phyloP scores from a whole-genome alignment of 1,140 invertebrate species.

The Drosophila aff. region DNA sequence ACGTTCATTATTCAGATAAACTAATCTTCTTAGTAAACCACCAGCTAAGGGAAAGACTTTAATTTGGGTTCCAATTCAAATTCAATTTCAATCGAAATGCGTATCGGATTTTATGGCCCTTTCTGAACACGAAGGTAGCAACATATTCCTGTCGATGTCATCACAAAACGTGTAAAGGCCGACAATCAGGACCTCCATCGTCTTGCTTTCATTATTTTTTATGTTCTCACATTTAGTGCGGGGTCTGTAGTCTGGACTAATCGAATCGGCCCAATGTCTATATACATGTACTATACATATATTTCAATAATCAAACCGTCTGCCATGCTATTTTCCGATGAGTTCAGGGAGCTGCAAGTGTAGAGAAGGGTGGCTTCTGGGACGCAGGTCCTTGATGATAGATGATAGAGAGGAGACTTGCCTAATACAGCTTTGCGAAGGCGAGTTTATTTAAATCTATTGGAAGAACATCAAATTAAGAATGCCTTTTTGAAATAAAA shows the following conservation, averaged over 20 bases:
- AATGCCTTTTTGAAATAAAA: background rate
- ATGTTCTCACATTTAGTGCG: constrained; percentile 59
- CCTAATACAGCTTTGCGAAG: background rate
- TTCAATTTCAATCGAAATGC: constrained; percentile 1
- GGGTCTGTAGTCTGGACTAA: constrained; percentile 26
- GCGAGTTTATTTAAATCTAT: background rate
- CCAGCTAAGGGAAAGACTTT: no score
- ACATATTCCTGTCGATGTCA: constrained; percentile 1
- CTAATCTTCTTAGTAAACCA: no score
- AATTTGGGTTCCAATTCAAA: background rate
- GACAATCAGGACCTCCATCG: constrained; percentile 10
- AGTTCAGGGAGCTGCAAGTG: background rate
- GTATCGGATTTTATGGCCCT: constrained; percentile 1
- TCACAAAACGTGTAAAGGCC: background rate
- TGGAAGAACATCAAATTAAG: background rate
- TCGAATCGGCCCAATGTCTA: constrained; percentile 43
- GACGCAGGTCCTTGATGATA: background rate
- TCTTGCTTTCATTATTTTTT: constrained; percentile 69
- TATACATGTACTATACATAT: constrained; percentile 19
- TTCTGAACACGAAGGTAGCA: constrained; percentile 7
- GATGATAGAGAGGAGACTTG: background rate
- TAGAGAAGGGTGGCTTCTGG: background rate
- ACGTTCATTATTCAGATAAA: no score
- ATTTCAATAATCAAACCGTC: constrained; percentile 59
- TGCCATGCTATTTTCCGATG: no score